Evolutionary conservation across 2,888 invertebrate species (phyloP).

Genomic region (Parelbella ahira): DNA sequence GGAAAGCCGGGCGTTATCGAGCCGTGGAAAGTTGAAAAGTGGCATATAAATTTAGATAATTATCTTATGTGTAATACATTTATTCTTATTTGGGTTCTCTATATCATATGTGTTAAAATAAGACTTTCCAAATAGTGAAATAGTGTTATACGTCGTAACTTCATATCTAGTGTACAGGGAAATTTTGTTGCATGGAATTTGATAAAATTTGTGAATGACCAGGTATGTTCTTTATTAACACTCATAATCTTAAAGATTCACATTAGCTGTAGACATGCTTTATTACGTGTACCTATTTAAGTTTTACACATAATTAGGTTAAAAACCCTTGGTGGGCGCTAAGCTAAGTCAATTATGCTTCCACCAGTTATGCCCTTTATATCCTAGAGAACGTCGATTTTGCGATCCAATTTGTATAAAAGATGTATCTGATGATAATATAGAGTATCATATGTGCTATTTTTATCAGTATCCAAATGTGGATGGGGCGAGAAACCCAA

Average conservation of each 20-base stretch:
- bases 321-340: constrained; percentile 71
- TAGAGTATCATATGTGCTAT: constrained; percentile 55
- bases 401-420: constrained; percentile 39
- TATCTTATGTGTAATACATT: constrained; percentile 31
- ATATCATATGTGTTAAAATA: constrained; percentile 35
- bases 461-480: constrained; percentile 76
- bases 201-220: constrained; percentile 72
- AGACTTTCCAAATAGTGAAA: constrained; percentile 34
- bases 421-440: constrained; percentile 43
- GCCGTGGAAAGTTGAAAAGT: constrained; percentile 75
- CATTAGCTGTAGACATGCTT: constrained; percentile 30
- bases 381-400: constrained; percentile 38
- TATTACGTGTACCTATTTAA: constrained; percentile 32
- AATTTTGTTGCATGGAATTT: constrained; percentile 59
- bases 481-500: constrained; percentile 72
- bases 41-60: constrained; percentile 47
- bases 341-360: constrained; percentile 68
- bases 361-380: constrained; percentile 47
- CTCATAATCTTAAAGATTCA: constrained; percentile 39
- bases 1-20: constrained; percentile 80
- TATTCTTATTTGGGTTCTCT: constrained; percentile 28
- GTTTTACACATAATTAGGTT: constrained; percentile 64
- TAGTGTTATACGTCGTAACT: constrained; percentile 41
- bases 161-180: constrained; percentile 52
- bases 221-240: constrained; percentile 56